Base-by-base conservation (phyloP, 2,113 vertebrate species). In the Pygathrix nemaeus region DNA sequence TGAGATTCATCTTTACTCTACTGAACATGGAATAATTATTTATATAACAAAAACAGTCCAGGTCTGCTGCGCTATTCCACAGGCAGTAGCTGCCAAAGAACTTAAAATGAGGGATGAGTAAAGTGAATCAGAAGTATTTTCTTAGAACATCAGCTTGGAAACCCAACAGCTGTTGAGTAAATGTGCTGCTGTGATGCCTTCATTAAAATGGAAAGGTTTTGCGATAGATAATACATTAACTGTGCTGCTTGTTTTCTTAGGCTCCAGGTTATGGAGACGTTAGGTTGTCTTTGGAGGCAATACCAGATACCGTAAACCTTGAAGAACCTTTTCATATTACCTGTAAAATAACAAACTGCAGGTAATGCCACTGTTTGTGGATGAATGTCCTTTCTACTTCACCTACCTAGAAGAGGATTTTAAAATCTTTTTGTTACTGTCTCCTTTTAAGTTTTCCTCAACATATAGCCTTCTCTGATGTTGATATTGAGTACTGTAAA, bases 301-400 rank as follows among this genome's bases (percentile, higher is more conserved):
- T 99, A 97, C 99, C 99, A 80, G 99, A 99, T 98, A 99, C 99
- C 0, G 99, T 99, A 38, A 99, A 99, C 98, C 98, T 99, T 35
- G 99, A 99, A 98, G 99, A 99, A 98, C 99, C 99, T 68, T 99
- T 99, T 96, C 99, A 99, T 93, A 99, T 99, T 92, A 99, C 99
- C 85, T 99, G 99, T 99, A 99, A 99, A 99, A 99, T 99, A 99
- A 99, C 99, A 68, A 99, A 99, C 98, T 99, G 99, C 99, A 99
- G 99, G 99, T 99, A 98, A 99, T 97, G 90, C 96, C 68, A 72
- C 1, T 59, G 43, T 88, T 92, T 89, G 91, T 61, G 75, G 90
- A 11, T 85, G 35, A 32, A 79, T 90, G 11, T 66, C 55, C 25
- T 92, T 91, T 88, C 32, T 18, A 82, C 48, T 18, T 94, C 12